Conservation (phyloP, 2,888 invertebrate species). For the Diarsia mendica region DNA sequence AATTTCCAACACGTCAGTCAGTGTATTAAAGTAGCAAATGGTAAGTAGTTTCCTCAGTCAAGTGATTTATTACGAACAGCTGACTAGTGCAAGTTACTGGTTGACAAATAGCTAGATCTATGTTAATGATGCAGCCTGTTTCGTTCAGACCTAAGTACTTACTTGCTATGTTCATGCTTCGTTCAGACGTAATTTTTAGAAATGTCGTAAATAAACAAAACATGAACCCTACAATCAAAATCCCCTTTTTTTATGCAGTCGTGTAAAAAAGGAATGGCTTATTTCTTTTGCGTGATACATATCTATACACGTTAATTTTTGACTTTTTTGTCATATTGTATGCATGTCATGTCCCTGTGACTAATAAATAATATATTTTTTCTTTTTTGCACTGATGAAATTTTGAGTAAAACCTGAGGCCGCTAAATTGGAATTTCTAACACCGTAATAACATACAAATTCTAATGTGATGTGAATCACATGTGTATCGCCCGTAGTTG, state of each 20-base stretch:
- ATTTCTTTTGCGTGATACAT: no score
- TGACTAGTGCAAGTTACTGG: slow-evolving; percentile 9
- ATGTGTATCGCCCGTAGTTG: neutral
- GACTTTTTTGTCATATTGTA: no score
- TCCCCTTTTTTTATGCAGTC: no score
- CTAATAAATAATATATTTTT: no score
- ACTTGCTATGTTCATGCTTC: neutral
- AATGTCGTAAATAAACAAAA: no score
- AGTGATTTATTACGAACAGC: slow-evolving; percentile 36
- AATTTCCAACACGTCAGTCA: slow-evolving; percentile 9
- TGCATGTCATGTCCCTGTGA: no score
- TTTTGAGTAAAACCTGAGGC: neutral
- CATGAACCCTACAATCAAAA: no score
- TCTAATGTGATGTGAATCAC: neutral
- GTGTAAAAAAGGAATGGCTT: no score
- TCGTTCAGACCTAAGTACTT: neutral
- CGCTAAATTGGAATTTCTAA: neutral
- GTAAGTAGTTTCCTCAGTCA: slow-evolving; percentile 31
- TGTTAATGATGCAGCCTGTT: slow-evolving; percentile 31
- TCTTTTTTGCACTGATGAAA: neutral
- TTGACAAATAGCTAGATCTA: slow-evolving; percentile 44
- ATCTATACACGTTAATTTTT: no score
- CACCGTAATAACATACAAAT: neutral
- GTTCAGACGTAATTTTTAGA: neutral
- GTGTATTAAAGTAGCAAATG: neutral